phyloP scores from a whole-genome alignment of 2,888 invertebrate genomes.

The Argyresthia albistria region DNA sequence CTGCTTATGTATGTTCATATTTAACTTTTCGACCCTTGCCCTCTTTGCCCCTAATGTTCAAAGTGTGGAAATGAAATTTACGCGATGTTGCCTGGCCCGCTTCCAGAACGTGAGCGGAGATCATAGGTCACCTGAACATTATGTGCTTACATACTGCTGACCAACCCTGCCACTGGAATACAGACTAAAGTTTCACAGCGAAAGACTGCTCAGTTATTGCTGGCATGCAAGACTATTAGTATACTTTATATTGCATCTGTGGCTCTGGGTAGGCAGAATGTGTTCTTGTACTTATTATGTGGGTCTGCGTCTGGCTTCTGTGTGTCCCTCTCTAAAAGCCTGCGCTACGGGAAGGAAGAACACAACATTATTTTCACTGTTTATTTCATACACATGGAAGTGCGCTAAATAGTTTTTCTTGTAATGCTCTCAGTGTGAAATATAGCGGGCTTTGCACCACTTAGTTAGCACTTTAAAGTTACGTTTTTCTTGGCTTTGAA shows the following conservation, averaged over 20 bases:
- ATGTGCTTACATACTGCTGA: conserved; percentile 46
- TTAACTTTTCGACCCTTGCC: conserved; percentile 37
- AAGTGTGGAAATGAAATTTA: conserved; percentile 40
- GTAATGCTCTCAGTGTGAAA: background rate
- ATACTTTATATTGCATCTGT: conserved; percentile 9
- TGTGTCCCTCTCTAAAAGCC: background rate
- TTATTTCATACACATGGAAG: conserved; percentile 3
- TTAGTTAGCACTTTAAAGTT: background rate
- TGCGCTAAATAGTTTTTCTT: background rate
- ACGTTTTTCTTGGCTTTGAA: background rate
- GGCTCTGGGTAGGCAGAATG: conserved; percentile 22
- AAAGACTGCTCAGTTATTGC: conserved; percentile 8
- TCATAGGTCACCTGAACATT: conserved; percentile 50
- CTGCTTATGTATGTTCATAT: conserved; percentile 23
- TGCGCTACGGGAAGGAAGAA: background rate
- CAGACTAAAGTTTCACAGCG: conserved; percentile 8
- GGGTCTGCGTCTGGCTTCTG: background rate
- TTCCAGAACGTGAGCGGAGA: conserved; percentile 46
- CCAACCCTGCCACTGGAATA: conserved; percentile 20
- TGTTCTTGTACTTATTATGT: conserved; percentile 26
- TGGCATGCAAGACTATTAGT: background rate
- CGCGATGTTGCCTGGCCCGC: conserved; percentile 35
- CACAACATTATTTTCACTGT: conserved; percentile 6
- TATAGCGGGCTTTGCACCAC: background rate
- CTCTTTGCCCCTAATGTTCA: conserved; percentile 33